Base-by-base conservation (phyloP, 1,140 invertebrate species). In the Paralvinella palmiformis region DNA sequence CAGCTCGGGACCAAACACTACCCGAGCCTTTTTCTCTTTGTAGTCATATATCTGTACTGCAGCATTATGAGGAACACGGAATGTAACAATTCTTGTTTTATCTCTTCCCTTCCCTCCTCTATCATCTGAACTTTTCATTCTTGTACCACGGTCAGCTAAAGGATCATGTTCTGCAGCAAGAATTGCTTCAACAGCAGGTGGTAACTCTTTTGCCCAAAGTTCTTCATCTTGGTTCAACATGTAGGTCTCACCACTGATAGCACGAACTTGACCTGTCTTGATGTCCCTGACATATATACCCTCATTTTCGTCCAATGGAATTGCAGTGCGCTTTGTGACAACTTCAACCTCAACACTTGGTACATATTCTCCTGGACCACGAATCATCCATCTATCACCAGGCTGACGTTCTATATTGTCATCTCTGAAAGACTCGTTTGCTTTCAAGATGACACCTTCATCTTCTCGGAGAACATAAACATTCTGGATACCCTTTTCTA, bases 211-310 rank as follows among this genome's bases (percentile, higher is more conserved):
- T 3, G 73, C 68, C 83, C 83, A 85, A 3, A 85, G 66, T 71
- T 85, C 83, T 70, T 85, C 83, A 75, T 85, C 82, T 67, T 84
- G 80, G 36, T 74, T 83, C 15, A 85, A 65, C 82, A 85, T 85
- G 69, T 85, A 85, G 1, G 83, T 84, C 53, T 80, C 70, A 13
- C 83, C 83, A 56, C 75, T 79, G n/a, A 84, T 73, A 22, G 80
- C 75, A 52, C 83, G 71, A 10, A 84, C 81, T 69, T 81, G 76
- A 62, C 83, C 83, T 71, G 73, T 78, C 66, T 84, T 84, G 22
- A 83, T 77, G 69, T 85, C 80, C 35, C 83, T 62, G 53, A 85
- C 82, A 72, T 85, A 85, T 62, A 85, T 84, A 48, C 83, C 83
- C 73, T 85, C 83, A 72, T 83, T 85, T 59, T 83, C 82, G 73